Percentiles rank a stretch among this genome's conserved stretches.
These are phyloP conservation scores for Mellivora capensis DNA, from an alignment of 2,113 vertebrate species.

Conservation along the genomic window DNA sequence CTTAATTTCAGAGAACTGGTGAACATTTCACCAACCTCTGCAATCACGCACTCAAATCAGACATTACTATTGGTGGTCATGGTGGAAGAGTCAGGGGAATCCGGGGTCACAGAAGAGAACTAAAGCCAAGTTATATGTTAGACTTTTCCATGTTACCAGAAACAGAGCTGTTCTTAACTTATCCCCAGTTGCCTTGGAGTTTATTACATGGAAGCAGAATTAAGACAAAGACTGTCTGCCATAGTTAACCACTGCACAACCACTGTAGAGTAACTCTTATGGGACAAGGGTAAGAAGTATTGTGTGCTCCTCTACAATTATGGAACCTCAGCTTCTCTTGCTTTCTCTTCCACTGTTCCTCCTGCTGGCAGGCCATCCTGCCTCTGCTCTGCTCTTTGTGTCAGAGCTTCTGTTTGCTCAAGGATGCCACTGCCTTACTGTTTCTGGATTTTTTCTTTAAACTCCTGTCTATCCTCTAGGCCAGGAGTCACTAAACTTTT, in stretches of 20 bases:
- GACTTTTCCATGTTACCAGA: neutral
- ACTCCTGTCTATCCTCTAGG: neutral
- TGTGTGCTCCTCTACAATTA: neutral
- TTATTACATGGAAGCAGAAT: neutral
- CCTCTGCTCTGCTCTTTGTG: neutral
- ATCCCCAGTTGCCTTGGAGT: neutral
- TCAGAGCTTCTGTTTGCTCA: neutral
- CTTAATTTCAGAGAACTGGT: neutral
- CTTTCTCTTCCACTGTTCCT: neutral
- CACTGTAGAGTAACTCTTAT: fast-evolving
- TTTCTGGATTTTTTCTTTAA: neutral
- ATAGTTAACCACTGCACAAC: neutral
- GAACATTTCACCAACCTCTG: neutral
- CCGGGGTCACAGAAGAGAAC: neutral
- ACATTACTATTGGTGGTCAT: neutral
- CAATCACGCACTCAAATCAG: neutral
- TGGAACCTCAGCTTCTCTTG: neutral
- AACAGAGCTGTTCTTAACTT: neutral
- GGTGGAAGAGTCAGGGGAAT: neutral
- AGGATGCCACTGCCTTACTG: neutral
- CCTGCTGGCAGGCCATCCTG: neutral
- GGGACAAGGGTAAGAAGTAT: neutral
- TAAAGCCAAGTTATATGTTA: neutral
- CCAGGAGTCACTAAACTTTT: neutral
- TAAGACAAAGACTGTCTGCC: neutral